Conservation (phyloP, 2,113 vertebrate genomes). For the Oryzias celebensis region DNA sequence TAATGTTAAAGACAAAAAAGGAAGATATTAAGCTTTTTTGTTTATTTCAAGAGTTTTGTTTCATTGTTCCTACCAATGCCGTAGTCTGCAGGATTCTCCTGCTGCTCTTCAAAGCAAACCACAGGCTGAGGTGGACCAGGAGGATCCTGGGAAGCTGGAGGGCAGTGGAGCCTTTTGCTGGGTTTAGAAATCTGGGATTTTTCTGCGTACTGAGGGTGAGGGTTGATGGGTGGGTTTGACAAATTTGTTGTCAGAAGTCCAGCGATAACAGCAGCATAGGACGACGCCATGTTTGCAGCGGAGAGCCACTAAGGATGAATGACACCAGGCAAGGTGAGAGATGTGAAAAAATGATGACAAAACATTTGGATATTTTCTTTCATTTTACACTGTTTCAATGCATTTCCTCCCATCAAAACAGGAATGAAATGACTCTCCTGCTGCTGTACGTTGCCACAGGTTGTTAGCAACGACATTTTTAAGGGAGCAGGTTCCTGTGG, state of each 20-base stretch:
- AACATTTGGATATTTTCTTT: neutral
- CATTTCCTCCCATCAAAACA: neutral
- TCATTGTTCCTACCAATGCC: conserved; percentile 53
- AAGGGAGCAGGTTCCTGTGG: conserved; percentile 33
- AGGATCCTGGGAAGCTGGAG: neutral
- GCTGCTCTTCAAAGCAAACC: conserved; percentile 57
- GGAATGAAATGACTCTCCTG: neutral
- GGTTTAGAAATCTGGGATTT: conserved; percentile 4
- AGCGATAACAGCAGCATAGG: conserved; percentile 68
- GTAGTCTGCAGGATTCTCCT: conserved; percentile 73
- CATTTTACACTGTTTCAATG: too few species aligned
- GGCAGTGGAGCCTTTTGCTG: neutral
- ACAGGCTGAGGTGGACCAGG: conserved; percentile 23
- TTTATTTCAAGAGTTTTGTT: too few species aligned
- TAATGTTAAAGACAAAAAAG: too few species aligned
- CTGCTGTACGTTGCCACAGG: neutral
- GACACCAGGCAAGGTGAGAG: neutral
- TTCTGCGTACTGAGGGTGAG: neutral
- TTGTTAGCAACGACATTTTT: conserved; percentile 56
- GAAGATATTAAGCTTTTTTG: too few species aligned
- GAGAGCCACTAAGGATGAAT: conserved; percentile 10
- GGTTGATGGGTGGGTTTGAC: neutral
- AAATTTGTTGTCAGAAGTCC: conserved; percentile 34
- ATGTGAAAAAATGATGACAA: conserved; percentile 23
- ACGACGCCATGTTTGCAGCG: conserved; percentile 63